Percentiles rank a stretch among this genome's conserved stretches.
Evolutionary conservation across 2,113 vertebrate genomes (phyloP).

Genomic region (Leucosticte australis): DNA sequence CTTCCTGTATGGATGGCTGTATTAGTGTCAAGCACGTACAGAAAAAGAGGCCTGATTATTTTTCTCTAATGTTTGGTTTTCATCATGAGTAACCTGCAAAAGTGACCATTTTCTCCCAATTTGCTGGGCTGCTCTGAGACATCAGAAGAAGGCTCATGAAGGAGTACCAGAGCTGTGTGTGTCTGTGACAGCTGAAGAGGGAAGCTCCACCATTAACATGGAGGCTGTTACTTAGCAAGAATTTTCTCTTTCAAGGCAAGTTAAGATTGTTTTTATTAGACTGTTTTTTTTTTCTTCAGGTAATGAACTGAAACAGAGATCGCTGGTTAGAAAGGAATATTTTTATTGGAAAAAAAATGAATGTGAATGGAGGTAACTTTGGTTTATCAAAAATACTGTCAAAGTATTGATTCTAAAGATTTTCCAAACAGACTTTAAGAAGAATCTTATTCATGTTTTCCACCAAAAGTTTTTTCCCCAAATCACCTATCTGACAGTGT

Average conservation of each 20-base stretch:
- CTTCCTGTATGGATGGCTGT: background rate
- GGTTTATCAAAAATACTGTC: background rate
- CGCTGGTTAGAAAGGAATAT: background rate
- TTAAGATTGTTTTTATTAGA: background rate
- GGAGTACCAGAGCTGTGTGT: conserved; percentile 90
- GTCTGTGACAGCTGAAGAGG: conserved; percentile 89
- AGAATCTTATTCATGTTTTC: background rate
- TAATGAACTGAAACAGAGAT: background rate
- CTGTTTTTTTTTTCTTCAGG: background rate
- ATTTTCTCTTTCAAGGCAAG: background rate
- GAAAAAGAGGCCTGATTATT: background rate
- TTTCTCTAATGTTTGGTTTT: background rate
- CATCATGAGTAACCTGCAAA: background rate
- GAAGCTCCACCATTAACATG: conserved; percentile 57
- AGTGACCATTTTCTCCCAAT: background rate
- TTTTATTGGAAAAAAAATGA: background rate
- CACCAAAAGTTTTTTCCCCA: background rate
- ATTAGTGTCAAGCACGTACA: background rate
- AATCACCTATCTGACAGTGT: background rate
- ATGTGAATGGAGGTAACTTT: background rate
- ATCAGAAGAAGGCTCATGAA: conserved; percentile 83
- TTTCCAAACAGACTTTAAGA: background rate
- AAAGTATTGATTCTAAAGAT: background rate
- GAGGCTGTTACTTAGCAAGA: background rate
- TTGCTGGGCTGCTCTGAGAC: background rate